Conservation (phyloP, 2,797 vertebrate genomes). For the Gymnocypris eckloni region DNA sequence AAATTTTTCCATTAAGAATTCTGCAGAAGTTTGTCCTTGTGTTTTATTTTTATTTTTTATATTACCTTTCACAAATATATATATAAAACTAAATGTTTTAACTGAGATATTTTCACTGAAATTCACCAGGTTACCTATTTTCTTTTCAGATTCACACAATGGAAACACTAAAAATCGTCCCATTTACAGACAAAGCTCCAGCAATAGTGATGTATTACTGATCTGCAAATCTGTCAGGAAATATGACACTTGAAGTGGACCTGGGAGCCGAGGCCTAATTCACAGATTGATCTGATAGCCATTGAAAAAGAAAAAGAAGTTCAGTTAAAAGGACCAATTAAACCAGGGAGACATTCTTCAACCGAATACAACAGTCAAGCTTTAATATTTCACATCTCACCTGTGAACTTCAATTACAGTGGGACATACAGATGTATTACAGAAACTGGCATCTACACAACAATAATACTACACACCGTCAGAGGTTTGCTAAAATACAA, state of each 20-base stretch:
- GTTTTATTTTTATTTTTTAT: too few species aligned
- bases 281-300: not conserved
- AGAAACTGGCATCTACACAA: accelerated
- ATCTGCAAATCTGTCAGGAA: not conserved
- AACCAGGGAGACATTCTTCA: slow-evolving; percentile 20
- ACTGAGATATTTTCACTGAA: not conserved
- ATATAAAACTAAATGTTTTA: too few species aligned
- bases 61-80: not conserved
- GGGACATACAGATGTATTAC: slow-evolving; percentile 44
- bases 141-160: slow-evolving; percentile 12
- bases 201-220: slow-evolving; percentile 44
- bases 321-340: not conserved
- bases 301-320: not conserved
- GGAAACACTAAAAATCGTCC: accelerated
- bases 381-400: slow-evolving; percentile 56
- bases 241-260: not conserved
- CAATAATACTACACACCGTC: slow-evolving; percentile 45
- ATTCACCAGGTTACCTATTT: not conserved
- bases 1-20: not conserved
- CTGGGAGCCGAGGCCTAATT: not conserved
- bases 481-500: slow-evolving; percentile 30
- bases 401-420: slow-evolving; percentile 52
- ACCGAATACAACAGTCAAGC: slow-evolving; percentile 1
- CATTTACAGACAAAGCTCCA: slow-evolving; percentile 50
- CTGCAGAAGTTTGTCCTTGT: not conserved